Percentiles rank a stretch among this genome's conserved stretches.
Evolutionary conservation across 2,113 vertebrate genomes (phyloP).

Genomic region (Chaetodon auriga): DNA sequence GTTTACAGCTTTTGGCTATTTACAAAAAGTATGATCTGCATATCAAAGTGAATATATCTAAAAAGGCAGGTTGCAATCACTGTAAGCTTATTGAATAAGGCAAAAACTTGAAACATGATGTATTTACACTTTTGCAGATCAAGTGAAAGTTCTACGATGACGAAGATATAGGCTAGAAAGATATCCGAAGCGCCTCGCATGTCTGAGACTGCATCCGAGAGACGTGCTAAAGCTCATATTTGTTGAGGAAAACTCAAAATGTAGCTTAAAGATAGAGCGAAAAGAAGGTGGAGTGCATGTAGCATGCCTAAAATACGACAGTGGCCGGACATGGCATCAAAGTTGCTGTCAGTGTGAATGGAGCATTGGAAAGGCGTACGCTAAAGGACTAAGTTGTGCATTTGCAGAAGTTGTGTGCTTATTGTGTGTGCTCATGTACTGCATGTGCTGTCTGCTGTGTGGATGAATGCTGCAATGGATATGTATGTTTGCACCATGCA

Average conservation of each 20-base stretch:
- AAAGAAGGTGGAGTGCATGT: constrained; percentile 35
- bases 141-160: constrained; percentile 64
- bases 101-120: constrained; percentile 86
- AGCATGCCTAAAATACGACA: constrained; percentile 41
- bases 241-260: constrained; percentile 46
- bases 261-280: constrained; percentile 20
- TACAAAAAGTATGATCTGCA: constrained; percentile 90
- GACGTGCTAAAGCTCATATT: constrained; percentile 56
- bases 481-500: constrained; percentile 4
- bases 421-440: constrained; percentile 14
- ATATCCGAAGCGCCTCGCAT: constrained; percentile 43
- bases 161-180: constrained; percentile 65
- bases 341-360: constrained; percentile 26
- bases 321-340: constrained; percentile 43
- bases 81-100: constrained; percentile 95
- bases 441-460: constrained; percentile 36
- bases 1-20: constrained; percentile 85
- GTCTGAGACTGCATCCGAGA: constrained; percentile 51
- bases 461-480: constrained; percentile 19
- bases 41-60: constrained; percentile 90
- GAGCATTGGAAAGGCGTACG: constrained; percentile 29
- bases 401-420: constrained; percentile 55
- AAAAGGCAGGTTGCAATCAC: constrained; percentile 91
- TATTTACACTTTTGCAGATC: constrained; percentile 86
- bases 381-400: constrained; percentile 54